Base-by-base conservation (phyloP, 2,888 invertebrate species). In the Dynastes grantii region DNA sequence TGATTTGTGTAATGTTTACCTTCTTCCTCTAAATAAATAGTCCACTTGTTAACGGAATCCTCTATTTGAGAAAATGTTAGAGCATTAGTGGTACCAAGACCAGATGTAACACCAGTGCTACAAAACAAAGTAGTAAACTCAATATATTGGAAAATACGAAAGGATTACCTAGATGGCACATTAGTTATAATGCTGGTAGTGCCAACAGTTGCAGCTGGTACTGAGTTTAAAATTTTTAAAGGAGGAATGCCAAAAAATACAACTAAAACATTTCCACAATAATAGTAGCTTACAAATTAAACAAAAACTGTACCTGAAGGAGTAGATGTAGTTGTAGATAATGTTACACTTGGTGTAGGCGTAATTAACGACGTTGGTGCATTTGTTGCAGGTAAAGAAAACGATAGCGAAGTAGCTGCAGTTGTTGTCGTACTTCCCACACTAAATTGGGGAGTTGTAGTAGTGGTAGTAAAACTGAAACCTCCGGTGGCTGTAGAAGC, bases 1-100 rank as follows among this genome's bases (percentile, higher is more conserved):
- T 98, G 98, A 87, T 97, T 96, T 79, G 97, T 93, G 87, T 98
- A 98, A 0, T 95, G 92, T 87, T 95, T 95, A 87, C 98, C 98
- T 86, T 98, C 97, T 82, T 97, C 97, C 83, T 97, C 97, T 55
- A 98, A 88, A 84, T 98, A 97, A 0, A 95, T 87, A 0, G 95
- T 97, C 97, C 98, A 98, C 88, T 98, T 97, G 89, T 98, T 97
- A 79, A 98, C 96, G 53, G 93, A 92, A 85, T 98, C 98, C 87
- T 98, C 98, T 2, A 98, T 88, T 85, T 97, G 96, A 1, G 94
- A 92, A 87, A 96, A 98, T 5, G 93, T 95, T 86, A 97, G 90
- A 0, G 92, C 90, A 51, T 87, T 89, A 0, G 64, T 27, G 0
- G 89, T 78, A 0, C 86, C 87, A 76, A 87, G 85, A 13, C 89